Evolutionary conservation across 2,888 invertebrate genomes (phyloP).

Genomic region (Apomyelois bistriatella): DNA sequence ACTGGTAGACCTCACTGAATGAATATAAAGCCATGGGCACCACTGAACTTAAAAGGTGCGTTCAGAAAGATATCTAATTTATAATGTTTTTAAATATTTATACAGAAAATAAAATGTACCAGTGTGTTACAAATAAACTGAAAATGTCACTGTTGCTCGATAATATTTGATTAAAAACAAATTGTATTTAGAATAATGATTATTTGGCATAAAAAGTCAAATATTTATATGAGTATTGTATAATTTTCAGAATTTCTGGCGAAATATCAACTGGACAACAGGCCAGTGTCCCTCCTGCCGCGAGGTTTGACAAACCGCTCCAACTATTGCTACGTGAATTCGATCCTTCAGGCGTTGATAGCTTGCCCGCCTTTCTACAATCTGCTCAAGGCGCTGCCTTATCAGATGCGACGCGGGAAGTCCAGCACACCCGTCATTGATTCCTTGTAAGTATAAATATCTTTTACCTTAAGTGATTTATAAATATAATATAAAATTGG

Average conservation of each 20-base stretch:
- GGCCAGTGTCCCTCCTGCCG: conserved; percentile 89
- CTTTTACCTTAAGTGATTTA: not conserved
- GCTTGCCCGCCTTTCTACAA: conserved; percentile 98
- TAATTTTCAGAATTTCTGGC: conserved; percentile 85
- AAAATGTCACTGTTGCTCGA: too few species aligned
- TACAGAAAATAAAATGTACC: too few species aligned
- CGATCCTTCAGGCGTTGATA: conserved; percentile 94
- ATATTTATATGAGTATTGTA: too few species aligned
- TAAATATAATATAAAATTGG: too few species aligned
- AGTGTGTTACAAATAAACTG: too few species aligned
- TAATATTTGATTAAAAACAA: too few species aligned
- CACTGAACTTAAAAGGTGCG: conserved; percentile 9
- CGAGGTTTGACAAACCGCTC: conserved; percentile 95
- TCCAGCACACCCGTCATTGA: conserved; percentile 92
- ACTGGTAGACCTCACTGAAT: conserved; percentile 9
- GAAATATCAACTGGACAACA: conserved; percentile 88
- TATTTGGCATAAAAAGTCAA: not conserved
- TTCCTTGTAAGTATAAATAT: conserved; percentile 87
- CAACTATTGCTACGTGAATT: conserved; percentile 98
- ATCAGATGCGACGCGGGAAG: conserved; percentile 80
- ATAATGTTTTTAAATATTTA: not conserved
- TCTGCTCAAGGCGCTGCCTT: conserved; percentile 88
- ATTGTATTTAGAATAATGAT: too few species aligned
- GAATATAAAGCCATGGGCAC: not conserved
- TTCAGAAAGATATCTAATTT: not conserved